These are phyloP conservation scores for Hirtodrosophila duncani DNA, from an alignment of 2,888 invertebrate genomes.

Conservation along the genomic window DNA sequence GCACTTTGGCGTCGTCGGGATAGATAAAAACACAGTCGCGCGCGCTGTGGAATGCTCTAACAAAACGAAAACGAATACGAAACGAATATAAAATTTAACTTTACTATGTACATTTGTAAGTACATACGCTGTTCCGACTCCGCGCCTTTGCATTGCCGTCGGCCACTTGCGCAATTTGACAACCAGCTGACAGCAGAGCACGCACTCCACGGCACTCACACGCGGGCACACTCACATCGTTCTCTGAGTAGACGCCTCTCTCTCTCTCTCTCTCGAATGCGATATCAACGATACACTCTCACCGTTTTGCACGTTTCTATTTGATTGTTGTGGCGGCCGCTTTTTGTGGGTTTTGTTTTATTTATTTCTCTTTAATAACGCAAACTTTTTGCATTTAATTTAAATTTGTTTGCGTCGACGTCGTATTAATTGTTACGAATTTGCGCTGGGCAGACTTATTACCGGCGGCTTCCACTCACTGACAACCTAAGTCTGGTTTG, in stretches of 20 bases:
- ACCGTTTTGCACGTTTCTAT: conserved; percentile 28
- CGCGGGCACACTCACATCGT: conserved; percentile 13
- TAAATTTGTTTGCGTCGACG: too few species aligned
- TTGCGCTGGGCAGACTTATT: too few species aligned
- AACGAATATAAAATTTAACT: not conserved
- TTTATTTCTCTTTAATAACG: conserved; percentile 33
- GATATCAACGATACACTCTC: too few species aligned
- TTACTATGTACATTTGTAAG: not conserved
- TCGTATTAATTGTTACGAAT: too few species aligned
- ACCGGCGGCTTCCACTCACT: too few species aligned
- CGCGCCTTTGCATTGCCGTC: conserved; percentile 42
- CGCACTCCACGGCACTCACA: conserved; percentile 12
- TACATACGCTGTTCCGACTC: not conserved
- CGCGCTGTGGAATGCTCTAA: too few species aligned
- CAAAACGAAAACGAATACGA: not conserved
- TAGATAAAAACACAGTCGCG: too few species aligned
- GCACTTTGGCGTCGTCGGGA: not conserved
- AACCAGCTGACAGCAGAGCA: conserved; percentile 50
- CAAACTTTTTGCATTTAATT: conserved; percentile 26
- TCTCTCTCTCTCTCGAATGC: conserved; percentile 10
- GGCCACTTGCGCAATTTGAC: conserved; percentile 63
- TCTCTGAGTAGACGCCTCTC: conserved; percentile 20
- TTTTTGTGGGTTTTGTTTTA: conserved; percentile 11
- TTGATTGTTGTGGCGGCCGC: conserved; percentile 1
- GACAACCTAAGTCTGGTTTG: too few species aligned